Evolutionary conservation across 2,888 invertebrate genomes (phyloP), one percentile per base, ranked within the genome.

Genomic region (Nemotelus pantherinus): DNA sequence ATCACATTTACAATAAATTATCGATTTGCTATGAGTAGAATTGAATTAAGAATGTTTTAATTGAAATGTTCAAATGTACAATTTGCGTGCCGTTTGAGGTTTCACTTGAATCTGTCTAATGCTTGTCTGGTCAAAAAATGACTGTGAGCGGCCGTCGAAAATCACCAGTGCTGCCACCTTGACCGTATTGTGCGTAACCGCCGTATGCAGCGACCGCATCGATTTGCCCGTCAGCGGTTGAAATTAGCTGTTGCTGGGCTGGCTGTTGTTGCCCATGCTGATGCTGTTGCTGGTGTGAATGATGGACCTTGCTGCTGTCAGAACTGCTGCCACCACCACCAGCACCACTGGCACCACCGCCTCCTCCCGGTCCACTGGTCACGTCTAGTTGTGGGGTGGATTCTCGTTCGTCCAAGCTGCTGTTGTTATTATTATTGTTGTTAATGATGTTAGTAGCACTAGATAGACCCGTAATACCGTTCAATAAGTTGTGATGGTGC

Each of bases 141-240:
- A 87, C 87, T 41, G 87, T 87, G 50, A 87, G 81, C 47, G 87
- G 87, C 78, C 87, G 83, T 9, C 87, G 85, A 81, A 87, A 87
- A 80, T 87, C 87, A 65, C 82, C 82, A 44, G 57, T 60, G 74
- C 48, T 74, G 10, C 76, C 72, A 50, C 76, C 70, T 41, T 80
- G 80, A 9, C 78, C 80, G 78, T 82, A 82, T 70, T 85, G 85
- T 50, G 86, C 82, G 80, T 84, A 84, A 41, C 85, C 86, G 2
- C 85, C 84, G 78, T 87, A 87, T 58, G 55, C 65, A 48, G 68
- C 77, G 45, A 77, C 50, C 39, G 68, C 47, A 63, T 87, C 87
- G 78, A 87, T 80, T 77, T 87, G 86, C 65, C 83, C 84, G 58
- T 86, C 87, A 80, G 83, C 85, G 75, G 87, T 85, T 47, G 57